phyloP scores from a whole-genome alignment of 1,140 invertebrate genomes.

The Ceratina calcarata region DNA sequence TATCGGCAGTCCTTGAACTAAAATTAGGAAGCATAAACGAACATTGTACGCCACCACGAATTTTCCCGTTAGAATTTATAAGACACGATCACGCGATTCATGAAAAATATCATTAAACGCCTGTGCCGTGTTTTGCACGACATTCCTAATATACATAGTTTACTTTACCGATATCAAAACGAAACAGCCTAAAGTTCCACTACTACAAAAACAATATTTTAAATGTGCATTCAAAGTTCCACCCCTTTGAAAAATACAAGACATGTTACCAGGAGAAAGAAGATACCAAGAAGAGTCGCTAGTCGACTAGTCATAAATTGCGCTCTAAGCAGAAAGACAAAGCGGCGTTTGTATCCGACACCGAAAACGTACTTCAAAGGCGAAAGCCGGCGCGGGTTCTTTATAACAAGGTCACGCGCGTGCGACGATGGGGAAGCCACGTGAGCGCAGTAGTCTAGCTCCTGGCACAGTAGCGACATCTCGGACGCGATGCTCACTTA shows the following conservation, averaged over 20 bases:
- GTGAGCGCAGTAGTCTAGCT: conserved; percentile 3
- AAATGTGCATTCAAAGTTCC: background rate
- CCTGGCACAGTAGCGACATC: conserved; percentile 52
- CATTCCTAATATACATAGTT: background rate
- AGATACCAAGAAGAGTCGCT: too few relatives aligned
- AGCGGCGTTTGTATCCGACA: too few relatives aligned
- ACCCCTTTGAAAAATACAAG: background rate
- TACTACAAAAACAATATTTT: background rate
- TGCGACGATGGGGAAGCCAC: conserved; percentile 22
- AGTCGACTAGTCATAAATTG: background rate
- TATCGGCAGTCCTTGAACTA: background rate
- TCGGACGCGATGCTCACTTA: conserved; percentile 18
- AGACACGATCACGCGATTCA: background rate
- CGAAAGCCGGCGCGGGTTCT: background rate
- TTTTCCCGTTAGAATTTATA: background rate
- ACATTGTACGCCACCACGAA: background rate
- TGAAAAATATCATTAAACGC: background rate
- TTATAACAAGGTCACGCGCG: background rate
- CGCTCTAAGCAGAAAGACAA: too few relatives aligned
- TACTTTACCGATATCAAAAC: too few relatives aligned
- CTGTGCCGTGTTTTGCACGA: background rate
- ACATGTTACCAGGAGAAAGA: background rate
- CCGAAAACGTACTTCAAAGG: background rate
- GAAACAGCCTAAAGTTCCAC: background rate
- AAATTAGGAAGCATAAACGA: background rate